Evolutionary conservation across 2,888 invertebrate genomes (phyloP), one percentile per base, ranked within the genome.

Genomic region (Dolichopus griseipennis): DNA sequence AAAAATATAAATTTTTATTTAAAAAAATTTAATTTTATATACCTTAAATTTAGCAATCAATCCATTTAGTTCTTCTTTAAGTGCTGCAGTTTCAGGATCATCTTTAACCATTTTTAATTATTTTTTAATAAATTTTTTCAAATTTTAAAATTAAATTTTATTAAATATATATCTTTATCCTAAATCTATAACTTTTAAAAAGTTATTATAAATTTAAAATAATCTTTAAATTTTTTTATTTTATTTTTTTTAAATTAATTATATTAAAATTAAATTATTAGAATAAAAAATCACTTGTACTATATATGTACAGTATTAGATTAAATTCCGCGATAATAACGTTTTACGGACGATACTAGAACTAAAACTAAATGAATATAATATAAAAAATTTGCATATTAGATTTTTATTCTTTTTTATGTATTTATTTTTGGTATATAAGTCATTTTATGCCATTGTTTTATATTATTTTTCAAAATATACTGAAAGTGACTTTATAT

Each of bases 41-140:
- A 92, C 93, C 89, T 93, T 89, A 73, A 90, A 86, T 82, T 90
- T 89, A 72, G 87, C 86, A 75, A 92, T 90, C 72, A 93, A 83
- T 70, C 90, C 89, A 70, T 90, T 91, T 21, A 95, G 83, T 81
- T 95, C 94, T 76, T 91, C 89, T 77, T 90, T 88, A 34, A 95
- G 84, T 68, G 87, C 88, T 33, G 88, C 84, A 1, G 89, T 87
- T 82, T 94, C 93, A 0, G 93, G 87, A 80, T 94, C 93, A 74
- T 89, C 90, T 81, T 93, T 93, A 10, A 89, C 88, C 92, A 92
- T 91, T 77, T 75, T 78, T 12, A 52, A 52, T 52, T 52, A 27
- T 27, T 52, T 52, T 7, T 37, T 27, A 27, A 27, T 27, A 27
- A 27, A 4, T 27, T 27, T 27, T 27, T 27, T 27, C 12, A 37